Conservation (phyloP, 2,888 invertebrate species). For the Dioctria linearis region DNA sequence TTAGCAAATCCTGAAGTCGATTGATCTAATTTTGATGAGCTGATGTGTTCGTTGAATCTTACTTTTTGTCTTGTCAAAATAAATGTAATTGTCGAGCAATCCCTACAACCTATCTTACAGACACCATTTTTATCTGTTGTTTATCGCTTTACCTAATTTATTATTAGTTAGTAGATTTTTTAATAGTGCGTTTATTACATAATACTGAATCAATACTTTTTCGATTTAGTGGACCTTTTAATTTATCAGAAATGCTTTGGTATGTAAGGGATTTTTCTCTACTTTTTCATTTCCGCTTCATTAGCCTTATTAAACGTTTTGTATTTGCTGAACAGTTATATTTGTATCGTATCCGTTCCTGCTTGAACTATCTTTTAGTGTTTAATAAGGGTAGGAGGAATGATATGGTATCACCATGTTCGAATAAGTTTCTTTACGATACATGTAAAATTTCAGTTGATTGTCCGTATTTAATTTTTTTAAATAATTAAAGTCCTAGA, state of each 20-base stretch:
- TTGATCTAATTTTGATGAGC: not conserved
- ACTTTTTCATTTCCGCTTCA: not conserved
- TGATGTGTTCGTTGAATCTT: not conserved
- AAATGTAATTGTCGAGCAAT: no score
- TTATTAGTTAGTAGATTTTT: no score
- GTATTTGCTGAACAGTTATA: not conserved
- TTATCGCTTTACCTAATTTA: no score
- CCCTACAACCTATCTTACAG: no score
- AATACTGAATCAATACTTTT: not conserved
- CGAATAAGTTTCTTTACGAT: no score
- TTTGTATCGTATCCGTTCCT: not conserved
- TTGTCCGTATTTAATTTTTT: no score
- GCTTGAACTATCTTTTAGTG: not conserved
- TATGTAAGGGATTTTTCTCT: not conserved
- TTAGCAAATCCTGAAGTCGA: not conserved
- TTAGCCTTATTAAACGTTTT: not conserved
- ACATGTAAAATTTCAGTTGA: no score
- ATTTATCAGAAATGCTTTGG: not conserved
- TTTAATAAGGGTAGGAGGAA: no score
- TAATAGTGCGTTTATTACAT: not conserved
- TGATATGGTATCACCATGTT: no score
- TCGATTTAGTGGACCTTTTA: not conserved
- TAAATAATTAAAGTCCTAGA: no score
- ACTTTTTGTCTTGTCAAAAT: not conserved
- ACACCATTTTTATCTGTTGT: no score